These are phyloP conservation scores for Pristionchus exspectatus DNA, from an alignment of 2,888 invertebrate species.

Conservation along the genomic window DNA sequence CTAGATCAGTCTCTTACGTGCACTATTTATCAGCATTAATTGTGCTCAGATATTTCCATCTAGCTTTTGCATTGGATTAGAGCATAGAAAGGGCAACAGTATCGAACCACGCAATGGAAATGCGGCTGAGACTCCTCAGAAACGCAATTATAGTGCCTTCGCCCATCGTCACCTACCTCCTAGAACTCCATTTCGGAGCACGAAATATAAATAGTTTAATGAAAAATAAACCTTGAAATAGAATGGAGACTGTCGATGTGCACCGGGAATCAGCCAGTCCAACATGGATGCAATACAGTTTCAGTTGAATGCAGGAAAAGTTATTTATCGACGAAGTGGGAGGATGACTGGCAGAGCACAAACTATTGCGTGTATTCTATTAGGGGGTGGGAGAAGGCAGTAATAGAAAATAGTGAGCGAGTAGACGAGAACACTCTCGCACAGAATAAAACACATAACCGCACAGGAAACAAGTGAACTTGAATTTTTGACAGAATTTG, in stretches of 20 bases:
- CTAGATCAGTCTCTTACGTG: neutral
- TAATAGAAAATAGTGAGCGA: neutral
- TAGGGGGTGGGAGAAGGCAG: neutral
- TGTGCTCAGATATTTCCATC: too few species aligned
- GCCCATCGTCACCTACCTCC: too few species aligned
- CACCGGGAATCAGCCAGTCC: slow-evolving; percentile 67
- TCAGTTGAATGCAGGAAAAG: neutral
- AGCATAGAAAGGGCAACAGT: too few species aligned
- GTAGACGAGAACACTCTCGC: neutral
- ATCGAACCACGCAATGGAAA: too few species aligned
- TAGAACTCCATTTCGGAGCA: neutral
- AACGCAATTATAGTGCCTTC: too few species aligned
- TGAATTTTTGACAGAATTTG: neutral
- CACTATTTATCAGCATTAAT: neutral
- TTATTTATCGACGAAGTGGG: neutral
- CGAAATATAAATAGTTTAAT: neutral
- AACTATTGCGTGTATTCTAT: neutral
- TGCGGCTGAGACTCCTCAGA: too few species aligned
- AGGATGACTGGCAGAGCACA: neutral
- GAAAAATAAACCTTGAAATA: slow-evolving; percentile 59
- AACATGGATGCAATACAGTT: neutral
- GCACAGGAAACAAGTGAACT: neutral
- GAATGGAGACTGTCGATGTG: slow-evolving; percentile 68
- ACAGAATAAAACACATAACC: neutral
- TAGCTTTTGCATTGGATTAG: too few species aligned